These are phyloP conservation scores for Brienomyrus brachyistius DNA, from an alignment of 2,113 vertebrate genomes.

Conservation along the genomic window DNA sequence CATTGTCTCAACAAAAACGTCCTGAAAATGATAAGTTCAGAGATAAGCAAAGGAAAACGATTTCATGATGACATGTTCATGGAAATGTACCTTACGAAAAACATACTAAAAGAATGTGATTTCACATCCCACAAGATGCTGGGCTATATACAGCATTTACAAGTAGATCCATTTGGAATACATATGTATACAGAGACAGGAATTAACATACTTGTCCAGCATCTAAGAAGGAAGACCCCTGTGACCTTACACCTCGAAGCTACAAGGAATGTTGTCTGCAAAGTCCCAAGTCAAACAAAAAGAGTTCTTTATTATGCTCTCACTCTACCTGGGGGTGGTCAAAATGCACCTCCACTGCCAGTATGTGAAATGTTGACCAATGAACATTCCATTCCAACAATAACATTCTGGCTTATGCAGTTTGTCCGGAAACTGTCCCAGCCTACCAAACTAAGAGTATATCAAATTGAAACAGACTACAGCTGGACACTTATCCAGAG, in stretches of 20 bases:
- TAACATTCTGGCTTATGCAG: conserved; percentile 29
- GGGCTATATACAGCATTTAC: background rate
- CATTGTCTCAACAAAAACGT: conserved; percentile 16
- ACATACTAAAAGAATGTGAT: conserved; percentile 8
- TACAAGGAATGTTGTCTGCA: background rate
- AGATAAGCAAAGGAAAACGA: background rate
- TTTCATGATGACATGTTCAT: conserved; percentile 22
- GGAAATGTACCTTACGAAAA: conserved; percentile 10
- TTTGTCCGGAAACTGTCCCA: conserved; percentile 8
- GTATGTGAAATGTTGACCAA: conserved; percentile 16
- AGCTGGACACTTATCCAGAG: conserved; percentile 22
- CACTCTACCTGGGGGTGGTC: conserved; percentile 4
- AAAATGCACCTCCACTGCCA: conserved; percentile 21
- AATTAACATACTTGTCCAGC: background rate
- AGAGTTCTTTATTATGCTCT: background rate
- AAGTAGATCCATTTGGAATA: background rate
- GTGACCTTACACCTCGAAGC: background rate
- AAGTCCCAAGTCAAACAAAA: background rate
- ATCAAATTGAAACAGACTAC: conserved; percentile 22
- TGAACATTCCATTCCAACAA: conserved; percentile 20
- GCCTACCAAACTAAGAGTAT: background rate
- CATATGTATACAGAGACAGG: background rate
- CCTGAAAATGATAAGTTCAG: conserved; percentile 19
- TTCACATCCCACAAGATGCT: background rate
- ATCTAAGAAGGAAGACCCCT: background rate